Base-by-base conservation (phyloP, 2,113 vertebrate genomes). In the Octodon degus region DNA sequence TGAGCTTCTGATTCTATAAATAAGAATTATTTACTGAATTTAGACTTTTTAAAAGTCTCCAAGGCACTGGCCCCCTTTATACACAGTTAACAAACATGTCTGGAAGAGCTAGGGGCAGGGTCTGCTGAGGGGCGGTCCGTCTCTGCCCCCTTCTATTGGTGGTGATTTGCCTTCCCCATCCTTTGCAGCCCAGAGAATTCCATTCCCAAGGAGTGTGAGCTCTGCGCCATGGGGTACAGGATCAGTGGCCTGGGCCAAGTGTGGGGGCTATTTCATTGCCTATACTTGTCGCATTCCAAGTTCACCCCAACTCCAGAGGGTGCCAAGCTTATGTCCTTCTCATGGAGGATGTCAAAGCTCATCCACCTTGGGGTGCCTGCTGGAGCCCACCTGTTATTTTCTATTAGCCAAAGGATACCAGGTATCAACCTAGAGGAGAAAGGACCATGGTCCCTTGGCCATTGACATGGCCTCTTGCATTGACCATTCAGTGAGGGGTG, bases 71-170 rank as follows among this genome's bases (percentile, higher is more conserved):
- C 55, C 14, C 67, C 9, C 40, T 87, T 72, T 22, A 47, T 32
- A 77, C 5, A n/a, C 68, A 63, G 34, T 30, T 9, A n/a, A 77
- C 20, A 62, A 9, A 30, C n/a, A 55, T 19, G 34, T 40, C 47
- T 50, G 55, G 24, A 50, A 30, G 9, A 5, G 22, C 55, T 32
- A 1, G 40, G 34, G 47, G 30, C 12, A 34, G 7, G 22, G 9
- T 43, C 34, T 12, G 16, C 7, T 70, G 34, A 67, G 11, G 17
- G 32, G 19, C n/a, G 90, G 43, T 30, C 65, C 55, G 3, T 13
- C 7, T 1, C 2, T 1, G 1, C 8, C 67, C 8, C 58, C 34
- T 43, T n/a, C n/a, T 63, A n/a, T 4, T 2, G 7, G 40, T n/a
- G 37, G 17, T 37, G 34, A 55, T 9, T 43, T 25, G 0, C 11